A percentile compares a stretch with the other conserved stretches of the same genome.
Evolutionary conservation across 2,888 invertebrate species (phyloP).

Genomic region (Brachyptera risi): DNA sequence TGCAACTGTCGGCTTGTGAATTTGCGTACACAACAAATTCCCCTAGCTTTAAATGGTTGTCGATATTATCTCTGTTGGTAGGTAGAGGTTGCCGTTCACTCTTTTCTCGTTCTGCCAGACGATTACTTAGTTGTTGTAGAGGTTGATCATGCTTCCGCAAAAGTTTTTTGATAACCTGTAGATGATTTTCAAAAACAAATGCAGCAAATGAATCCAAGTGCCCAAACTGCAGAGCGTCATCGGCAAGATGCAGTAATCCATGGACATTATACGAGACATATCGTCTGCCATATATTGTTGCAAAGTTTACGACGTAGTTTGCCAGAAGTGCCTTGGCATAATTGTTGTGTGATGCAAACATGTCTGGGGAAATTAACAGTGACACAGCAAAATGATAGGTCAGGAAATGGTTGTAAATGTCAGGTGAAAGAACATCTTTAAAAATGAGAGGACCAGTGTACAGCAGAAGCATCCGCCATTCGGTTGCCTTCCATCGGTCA

Average conservation of each 20-base stretch:
- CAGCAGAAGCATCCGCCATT: constrained; percentile 38
- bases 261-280: constrained; percentile 37
- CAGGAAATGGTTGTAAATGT: constrained; percentile 35
- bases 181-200: constrained; percentile 36
- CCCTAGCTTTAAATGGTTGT: no score
- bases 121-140: constrained; percentile 30
- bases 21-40: no score
- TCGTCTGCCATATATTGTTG: constrained; percentile 35
- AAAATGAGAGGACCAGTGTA: constrained; percentile 37
- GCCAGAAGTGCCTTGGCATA: constrained; percentile 34
- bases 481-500: constrained; percentile 39
- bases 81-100: no score
- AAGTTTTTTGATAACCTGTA: constrained; percentile 28
- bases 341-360: constrained; percentile 30
- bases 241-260: constrained; percentile 34
- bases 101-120: no score
- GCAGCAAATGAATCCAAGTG: constrained; percentile 32
- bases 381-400: constrained; percentile 32
- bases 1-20: no score
- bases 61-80: no score
- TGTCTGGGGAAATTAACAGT: constrained; percentile 33
- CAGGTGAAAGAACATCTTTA: constrained; percentile 20
- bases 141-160: constrained; percentile 25
- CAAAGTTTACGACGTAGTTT: constrained; percentile 35
- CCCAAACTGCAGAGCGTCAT: constrained; percentile 34